Conservation (phyloP, 2,113 vertebrate species). For the Mohoua ochrocephala region DNA sequence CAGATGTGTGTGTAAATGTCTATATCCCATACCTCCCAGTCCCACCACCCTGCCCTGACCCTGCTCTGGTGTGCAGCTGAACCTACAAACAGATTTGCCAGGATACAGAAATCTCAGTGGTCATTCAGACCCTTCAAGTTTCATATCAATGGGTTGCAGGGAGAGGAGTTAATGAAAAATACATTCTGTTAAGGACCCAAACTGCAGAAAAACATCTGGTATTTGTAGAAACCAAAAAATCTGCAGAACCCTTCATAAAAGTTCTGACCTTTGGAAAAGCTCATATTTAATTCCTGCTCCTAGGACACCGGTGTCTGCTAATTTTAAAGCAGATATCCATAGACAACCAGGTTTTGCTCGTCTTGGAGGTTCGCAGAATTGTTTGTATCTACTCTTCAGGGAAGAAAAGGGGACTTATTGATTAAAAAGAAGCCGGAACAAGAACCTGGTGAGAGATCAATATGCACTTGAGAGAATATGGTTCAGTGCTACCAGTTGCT, state of each 20-base stretch:
- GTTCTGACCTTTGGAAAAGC: neutral
- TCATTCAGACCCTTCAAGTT: neutral
- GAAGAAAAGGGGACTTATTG: slow-evolving; percentile 2
- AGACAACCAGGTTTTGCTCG: neutral
- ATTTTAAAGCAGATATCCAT: neutral
- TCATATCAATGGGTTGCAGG: neutral
- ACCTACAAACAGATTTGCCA: neutral
- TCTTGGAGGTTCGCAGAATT: neutral
- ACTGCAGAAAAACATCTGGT: accelerated
- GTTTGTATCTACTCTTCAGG: neutral
- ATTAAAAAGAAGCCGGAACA: neutral
- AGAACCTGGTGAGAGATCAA: slow-evolving; percentile 28
- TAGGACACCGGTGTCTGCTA: neutral
- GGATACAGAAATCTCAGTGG: neutral
- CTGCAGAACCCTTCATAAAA: neutral
- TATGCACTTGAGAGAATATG: neutral
- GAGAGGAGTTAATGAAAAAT: neutral
- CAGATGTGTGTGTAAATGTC: neutral
- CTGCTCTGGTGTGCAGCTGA: neutral
- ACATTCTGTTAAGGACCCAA: neutral
- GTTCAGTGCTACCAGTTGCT: slow-evolving; percentile 7
- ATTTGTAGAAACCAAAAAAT: neutral
- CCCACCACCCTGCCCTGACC: accelerated
- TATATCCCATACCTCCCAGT: neutral
- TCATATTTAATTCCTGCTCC: neutral